Conservation (phyloP, 2,888 invertebrate genomes). For the Apodemia duryi region DNA sequence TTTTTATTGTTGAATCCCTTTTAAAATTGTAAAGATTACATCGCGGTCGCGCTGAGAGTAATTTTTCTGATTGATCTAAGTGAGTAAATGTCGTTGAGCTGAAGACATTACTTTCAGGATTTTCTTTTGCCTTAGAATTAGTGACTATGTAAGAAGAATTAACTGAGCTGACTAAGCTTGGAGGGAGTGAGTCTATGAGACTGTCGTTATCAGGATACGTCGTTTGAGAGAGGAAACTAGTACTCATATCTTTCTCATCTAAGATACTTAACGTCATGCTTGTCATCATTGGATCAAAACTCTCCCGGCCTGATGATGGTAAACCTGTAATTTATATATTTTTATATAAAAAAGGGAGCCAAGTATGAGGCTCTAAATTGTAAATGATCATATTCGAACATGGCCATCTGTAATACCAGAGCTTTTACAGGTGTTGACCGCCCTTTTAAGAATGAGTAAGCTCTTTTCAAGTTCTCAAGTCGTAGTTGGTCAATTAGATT, state of each 20-base stretch:
- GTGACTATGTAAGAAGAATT: slow-evolving; percentile 65
- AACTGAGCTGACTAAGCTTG: slow-evolving; percentile 67
- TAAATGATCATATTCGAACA: neutral
- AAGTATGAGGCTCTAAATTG: neutral
- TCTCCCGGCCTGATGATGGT: slow-evolving; percentile 56
- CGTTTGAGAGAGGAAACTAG: slow-evolving; percentile 72
- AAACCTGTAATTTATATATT: slow-evolving; percentile 39
- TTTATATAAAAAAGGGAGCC: neutral
- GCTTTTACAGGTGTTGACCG: neutral
- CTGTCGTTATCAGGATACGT: slow-evolving; percentile 71
- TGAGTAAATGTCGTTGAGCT: slow-evolving; percentile 70
- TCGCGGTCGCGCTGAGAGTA: slow-evolving; percentile 59
- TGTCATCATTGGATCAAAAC: slow-evolving; percentile 69
- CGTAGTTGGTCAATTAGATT: too few relatives aligned
- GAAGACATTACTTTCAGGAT: slow-evolving; percentile 57
- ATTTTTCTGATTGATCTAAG: slow-evolving; percentile 61
- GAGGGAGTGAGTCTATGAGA: slow-evolving; percentile 67
- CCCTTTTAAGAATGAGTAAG: too few relatives aligned
- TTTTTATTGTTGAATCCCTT: slow-evolving; percentile 51
- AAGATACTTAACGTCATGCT: slow-evolving; percentile 74
- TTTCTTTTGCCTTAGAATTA: slow-evolving; percentile 51
- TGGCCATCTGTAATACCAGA: neutral
- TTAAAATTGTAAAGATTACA: slow-evolving; percentile 54
- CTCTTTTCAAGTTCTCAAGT: neutral
- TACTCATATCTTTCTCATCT: slow-evolving; percentile 76